Percentiles rank a stretch among this genome's conserved stretches.
phyloP scores from a whole-genome alignment of 2,113 vertebrate genomes.

The human (Homo sapiens) region DNA sequence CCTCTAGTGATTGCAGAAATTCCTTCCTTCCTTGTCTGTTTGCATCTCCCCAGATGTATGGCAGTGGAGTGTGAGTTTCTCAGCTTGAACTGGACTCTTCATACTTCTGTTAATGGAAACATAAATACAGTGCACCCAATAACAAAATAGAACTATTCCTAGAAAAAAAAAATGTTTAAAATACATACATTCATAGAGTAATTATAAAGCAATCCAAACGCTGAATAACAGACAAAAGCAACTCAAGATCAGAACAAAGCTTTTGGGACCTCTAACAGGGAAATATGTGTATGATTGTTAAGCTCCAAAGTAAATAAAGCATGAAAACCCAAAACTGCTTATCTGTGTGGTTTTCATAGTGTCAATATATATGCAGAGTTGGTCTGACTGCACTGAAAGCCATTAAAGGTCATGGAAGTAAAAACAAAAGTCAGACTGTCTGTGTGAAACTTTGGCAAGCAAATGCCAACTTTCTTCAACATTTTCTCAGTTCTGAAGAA shows the following conservation, averaged over 20 bases:
- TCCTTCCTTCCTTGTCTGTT: neutral
- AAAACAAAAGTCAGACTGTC: constrained; percentile 48
- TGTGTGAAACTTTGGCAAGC: neutral
- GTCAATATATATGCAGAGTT: neutral
- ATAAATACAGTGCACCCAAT: neutral
- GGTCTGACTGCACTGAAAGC: neutral
- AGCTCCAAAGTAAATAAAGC: constrained; percentile 48
- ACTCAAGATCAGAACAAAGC: constrained; percentile 16
- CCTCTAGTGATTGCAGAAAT: neutral
- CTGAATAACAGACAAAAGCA: neutral
- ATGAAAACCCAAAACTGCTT: constrained; percentile 12
- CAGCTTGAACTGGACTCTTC: neutral
- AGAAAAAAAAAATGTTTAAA: neutral
- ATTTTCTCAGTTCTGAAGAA: constrained; percentile 33
- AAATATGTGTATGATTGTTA: neutral
- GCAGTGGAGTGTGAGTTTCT: neutral
- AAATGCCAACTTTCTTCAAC: neutral
- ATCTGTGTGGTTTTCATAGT: constrained; percentile 52
- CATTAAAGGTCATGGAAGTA: constrained; percentile 39
- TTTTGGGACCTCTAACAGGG: neutral
- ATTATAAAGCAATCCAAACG: neutral
- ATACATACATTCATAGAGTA: neutral
- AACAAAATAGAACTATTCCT: neutral
- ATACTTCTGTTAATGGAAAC: neutral
- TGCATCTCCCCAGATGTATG: neutral